Conservation (phyloP, 2,888 invertebrate species). For the Tenthredo notha region DNA sequence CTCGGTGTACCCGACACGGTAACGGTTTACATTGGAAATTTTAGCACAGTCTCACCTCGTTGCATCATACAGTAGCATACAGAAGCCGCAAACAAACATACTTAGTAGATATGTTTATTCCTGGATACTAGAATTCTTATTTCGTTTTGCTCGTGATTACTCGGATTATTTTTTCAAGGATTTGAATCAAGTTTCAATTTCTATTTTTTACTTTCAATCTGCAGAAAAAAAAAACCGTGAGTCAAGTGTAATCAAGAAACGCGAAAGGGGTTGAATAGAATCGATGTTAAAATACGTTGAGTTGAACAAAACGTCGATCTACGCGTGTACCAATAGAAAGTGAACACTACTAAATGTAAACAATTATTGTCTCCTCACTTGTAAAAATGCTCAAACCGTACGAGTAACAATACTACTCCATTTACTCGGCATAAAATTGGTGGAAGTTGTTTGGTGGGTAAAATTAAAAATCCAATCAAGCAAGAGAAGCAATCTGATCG, state of each 20-base stretch:
- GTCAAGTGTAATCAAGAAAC: background rate
- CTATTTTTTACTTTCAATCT: background rate
- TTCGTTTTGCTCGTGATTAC: background rate
- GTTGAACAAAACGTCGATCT: background rate
- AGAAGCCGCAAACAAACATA: background rate
- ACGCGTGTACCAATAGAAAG: background rate
- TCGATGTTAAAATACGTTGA: background rate
- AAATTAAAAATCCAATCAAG: slow-evolving; percentile 30
- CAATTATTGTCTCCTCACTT: background rate
- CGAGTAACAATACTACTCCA: background rate
- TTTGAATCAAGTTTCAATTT: background rate
- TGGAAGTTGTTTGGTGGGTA: background rate
- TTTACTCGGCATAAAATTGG: slow-evolving; percentile 18
- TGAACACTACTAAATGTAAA: background rate
- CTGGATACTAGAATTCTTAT: background rate
- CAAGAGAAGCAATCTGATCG: slow-evolving; percentile 39
- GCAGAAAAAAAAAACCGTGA: background rate
- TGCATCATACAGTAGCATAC: background rate
- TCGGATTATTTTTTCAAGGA: background rate
- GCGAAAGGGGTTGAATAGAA: background rate
- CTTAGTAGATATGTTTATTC: background rate
- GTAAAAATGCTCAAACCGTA: background rate
- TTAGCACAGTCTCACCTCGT: background rate
- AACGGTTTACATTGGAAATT: slow-evolving; percentile 29
- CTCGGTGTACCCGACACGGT: slow-evolving; percentile 20